Conservation (phyloP, 2,888 invertebrate species). For the Mimumesa dahlbomi region DNA sequence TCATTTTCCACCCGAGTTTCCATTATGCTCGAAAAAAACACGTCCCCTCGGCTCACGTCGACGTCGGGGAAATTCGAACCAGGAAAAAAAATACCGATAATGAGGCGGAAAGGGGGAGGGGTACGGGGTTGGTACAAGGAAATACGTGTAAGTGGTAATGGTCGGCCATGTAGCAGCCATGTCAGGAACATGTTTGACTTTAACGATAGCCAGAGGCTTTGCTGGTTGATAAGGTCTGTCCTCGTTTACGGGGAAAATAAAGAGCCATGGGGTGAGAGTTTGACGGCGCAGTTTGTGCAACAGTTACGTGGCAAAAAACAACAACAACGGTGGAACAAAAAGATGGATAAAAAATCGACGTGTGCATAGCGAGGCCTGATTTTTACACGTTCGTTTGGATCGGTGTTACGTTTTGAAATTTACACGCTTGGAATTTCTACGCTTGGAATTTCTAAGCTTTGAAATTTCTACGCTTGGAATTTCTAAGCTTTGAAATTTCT, state of each 20-base stretch:
- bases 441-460: too few species aligned
- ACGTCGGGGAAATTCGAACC: neutral
- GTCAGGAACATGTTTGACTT: conserved; percentile 50
- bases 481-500: too few species aligned
- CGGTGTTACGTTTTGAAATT: too few species aligned
- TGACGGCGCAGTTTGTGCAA: conserved; percentile 14
- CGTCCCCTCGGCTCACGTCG: neutral
- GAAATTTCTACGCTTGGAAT: too few species aligned
- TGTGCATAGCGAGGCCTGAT: too few species aligned
- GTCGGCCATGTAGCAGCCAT: conserved; percentile 30
- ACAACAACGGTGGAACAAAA: too few species aligned
- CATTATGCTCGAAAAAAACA: neutral
- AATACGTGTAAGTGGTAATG: conserved; percentile 52
- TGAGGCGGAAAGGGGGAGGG: conserved; percentile 36
- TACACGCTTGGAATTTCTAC: too few species aligned
- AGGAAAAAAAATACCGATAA: conserved; percentile 34
- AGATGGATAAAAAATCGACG: too few species aligned
- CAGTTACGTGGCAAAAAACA: conserved; percentile 22
- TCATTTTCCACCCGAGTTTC: too few species aligned
- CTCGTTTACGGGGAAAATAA: conserved; percentile 51
- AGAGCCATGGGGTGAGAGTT: conserved; percentile 44
- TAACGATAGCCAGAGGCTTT: conserved; percentile 60
- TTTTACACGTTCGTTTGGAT: too few species aligned
- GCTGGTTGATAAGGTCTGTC: conserved; percentile 51
- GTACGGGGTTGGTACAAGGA: neutral